phyloP scores from a whole-genome alignment of 2,113 vertebrate species.

The Vulpes lagopus region DNA sequence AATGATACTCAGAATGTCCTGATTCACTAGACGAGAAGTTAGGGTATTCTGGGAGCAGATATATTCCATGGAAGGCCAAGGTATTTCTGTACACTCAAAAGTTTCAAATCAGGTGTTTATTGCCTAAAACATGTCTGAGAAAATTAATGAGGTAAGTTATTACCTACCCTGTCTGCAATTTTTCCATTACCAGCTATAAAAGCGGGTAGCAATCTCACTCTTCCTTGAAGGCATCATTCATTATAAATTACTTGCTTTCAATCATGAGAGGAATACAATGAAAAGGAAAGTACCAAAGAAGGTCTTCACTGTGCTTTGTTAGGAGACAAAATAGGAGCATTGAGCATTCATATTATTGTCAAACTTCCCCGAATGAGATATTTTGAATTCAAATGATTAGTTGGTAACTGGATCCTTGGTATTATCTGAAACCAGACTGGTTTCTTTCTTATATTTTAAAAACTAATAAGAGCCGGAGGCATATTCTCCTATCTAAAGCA shows the following conservation, averaged over 20 bases:
- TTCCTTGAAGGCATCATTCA: slow-evolving; percentile 82
- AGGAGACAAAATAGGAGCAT: slow-evolving; percentile 10
- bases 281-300: slow-evolving; percentile 74
- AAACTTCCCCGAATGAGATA: neutral
- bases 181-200: slow-evolving; percentile 77
- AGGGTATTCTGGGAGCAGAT: slow-evolving; percentile 44
- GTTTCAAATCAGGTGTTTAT: slow-evolving; percentile 69
- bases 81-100: slow-evolving; percentile 1
- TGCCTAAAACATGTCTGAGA: slow-evolving; percentile 60
- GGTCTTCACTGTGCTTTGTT: slow-evolving; percentile 23
- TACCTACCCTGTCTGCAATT: slow-evolving; percentile 70
- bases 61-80: slow-evolving; percentile 42
- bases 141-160: slow-evolving; percentile 78
- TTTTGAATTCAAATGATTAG: slow-evolving; percentile 46
- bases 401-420: neutral
- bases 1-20: slow-evolving; percentile 41
- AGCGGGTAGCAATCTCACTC: slow-evolving; percentile 74
- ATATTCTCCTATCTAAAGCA: neutral
- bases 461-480: neutral
- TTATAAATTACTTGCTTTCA: slow-evolving; percentile 82
- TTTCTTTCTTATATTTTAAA: neutral
- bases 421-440: slow-evolving; percentile 9
- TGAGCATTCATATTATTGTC: neutral
- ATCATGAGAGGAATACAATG: slow-evolving; percentile 66
- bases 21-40: slow-evolving; percentile 20